Evolutionary conservation across 2,888 invertebrate species (phyloP).

Genomic region (Melieria picta): DNA sequence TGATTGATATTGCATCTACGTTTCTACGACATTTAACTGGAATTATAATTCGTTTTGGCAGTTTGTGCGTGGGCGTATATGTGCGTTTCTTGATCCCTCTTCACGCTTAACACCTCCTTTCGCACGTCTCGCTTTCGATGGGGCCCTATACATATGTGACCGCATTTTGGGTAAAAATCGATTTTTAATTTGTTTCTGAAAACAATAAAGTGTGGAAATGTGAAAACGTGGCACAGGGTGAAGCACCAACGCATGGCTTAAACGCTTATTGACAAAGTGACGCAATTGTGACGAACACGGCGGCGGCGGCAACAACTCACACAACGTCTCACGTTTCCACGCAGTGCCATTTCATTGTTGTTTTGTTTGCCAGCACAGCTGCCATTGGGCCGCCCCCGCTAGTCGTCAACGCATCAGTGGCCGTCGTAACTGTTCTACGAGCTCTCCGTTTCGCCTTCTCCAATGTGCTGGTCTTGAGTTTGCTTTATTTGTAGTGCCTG

Average conservation of each 20-base stretch:
- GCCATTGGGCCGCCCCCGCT: not conserved
- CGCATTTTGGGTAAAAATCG: constrained; percentile 21
- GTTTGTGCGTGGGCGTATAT: no score
- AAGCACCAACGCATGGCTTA: not conserved
- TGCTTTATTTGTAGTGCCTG: not conserved
- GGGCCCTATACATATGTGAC: not conserved
- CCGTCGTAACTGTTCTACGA: not conserved
- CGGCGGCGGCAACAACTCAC: not conserved
- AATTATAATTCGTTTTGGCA: no score
- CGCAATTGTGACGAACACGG: constrained; percentile 7
- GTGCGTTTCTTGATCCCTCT: no score
- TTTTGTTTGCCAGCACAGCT: not conserved
- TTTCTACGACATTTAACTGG: no score
- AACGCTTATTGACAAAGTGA: constrained; percentile 23
- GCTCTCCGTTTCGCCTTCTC: not conserved
- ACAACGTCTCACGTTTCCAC: no score
- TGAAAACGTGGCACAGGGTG: no score
- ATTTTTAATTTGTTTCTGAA: constrained; percentile 24
- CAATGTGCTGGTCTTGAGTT: not conserved
- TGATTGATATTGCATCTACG: no score
- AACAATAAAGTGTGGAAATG: constrained; percentile 11
- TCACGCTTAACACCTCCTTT: no score
- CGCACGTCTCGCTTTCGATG: no score
- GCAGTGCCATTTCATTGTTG: not conserved
- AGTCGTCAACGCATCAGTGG: not conserved